These are phyloP conservation scores for Isaurus tuberculatus DNA, from an alignment of 92 coral and sea anemone species.

Conservation along the genomic window DNA sequence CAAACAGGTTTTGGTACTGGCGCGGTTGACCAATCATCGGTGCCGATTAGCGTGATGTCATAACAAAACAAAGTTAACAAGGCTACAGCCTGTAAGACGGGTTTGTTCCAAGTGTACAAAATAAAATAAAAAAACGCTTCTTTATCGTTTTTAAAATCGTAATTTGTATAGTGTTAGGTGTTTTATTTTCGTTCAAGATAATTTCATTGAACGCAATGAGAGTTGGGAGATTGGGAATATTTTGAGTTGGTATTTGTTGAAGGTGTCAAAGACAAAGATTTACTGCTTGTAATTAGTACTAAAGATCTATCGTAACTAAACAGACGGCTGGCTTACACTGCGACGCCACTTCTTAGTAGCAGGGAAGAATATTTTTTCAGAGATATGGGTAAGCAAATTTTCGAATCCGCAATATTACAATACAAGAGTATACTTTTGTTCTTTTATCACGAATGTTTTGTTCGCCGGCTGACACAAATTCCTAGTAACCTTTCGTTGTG, in stretches of 20 bases:
- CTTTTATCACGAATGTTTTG: too few relatives aligned
- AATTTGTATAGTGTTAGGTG: not conserved
- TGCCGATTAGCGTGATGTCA: constrained; percentile 19
- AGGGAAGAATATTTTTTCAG: too few relatives aligned
- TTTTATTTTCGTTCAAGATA: not conserved
- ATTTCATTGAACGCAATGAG: not conserved
- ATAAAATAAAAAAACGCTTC: not conserved
- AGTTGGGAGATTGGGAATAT: too few relatives aligned
- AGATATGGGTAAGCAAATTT: too few relatives aligned
- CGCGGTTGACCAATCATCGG: constrained; percentile 20
- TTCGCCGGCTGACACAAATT: too few relatives aligned
- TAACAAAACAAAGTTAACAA: not conserved
- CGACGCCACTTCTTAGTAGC: too few relatives aligned
- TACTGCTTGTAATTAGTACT: too few relatives aligned
- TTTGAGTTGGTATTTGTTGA: not conserved
- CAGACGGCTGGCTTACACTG: too few relatives aligned
- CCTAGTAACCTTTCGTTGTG: too few relatives aligned
- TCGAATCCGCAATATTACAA: too few relatives aligned
- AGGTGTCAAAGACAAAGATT: not conserved
- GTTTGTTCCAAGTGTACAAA: constrained; percentile 7
- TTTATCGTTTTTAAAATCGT: not conserved
- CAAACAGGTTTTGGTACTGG: constrained; percentile 15
- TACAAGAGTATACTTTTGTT: too few relatives aligned
- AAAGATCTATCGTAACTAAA: too few relatives aligned
- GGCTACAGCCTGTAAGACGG: constrained; percentile 25